phyloP scores from a whole-genome alignment of 2,888 invertebrate species.

The Brassicogethes aeneus region DNA sequence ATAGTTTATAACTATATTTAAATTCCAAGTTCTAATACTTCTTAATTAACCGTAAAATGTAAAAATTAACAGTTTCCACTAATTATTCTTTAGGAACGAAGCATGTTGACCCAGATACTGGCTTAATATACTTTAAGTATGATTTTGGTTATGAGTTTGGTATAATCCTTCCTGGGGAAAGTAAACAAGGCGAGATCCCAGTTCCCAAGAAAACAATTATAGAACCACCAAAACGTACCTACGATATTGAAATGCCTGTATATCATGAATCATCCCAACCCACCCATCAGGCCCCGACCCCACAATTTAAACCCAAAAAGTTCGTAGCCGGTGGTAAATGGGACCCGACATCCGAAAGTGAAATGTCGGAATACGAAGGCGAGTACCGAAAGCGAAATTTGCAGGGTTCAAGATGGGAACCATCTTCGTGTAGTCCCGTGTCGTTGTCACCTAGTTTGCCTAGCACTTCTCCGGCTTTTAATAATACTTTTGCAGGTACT shows the following conservation, averaged over 20 bases:
- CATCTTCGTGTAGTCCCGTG: conserved; percentile 47
- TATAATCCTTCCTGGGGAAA: conserved; percentile 59
- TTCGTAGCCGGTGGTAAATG: conserved; percentile 41
- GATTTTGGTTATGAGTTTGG: conserved; percentile 76
- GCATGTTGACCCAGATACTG: conserved; percentile 66
- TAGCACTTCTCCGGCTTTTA: conserved; percentile 47
- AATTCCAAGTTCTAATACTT: too few relatives aligned
- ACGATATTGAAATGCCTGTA: conserved; percentile 58
- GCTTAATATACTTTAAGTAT: conserved; percentile 72
- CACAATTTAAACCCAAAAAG: conserved; percentile 40
- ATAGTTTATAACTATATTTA: too few relatives aligned
- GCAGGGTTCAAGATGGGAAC: conserved; percentile 38
- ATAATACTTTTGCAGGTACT: conserved; percentile 33
- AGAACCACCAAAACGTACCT: conserved; percentile 46
- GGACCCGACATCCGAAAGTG: conserved; percentile 55
- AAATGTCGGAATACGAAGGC: conserved; percentile 51
- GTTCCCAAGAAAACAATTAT: conserved; percentile 41
- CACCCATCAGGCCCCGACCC: conserved; percentile 21
- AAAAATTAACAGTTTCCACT: neutral
- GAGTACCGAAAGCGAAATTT: conserved; percentile 35
- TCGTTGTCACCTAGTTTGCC: conserved; percentile 52
- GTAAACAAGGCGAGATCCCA: conserved; percentile 43
- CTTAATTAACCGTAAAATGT: too few relatives aligned
- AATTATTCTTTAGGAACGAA: conserved; percentile 51
- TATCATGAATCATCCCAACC: conserved; percentile 50